A percentile compares a stretch with the other conserved stretches of the same genome.
Evolutionary conservation across 2,888 invertebrate genomes (phyloP).

Genomic region (Lamellibrachia satsuma): DNA sequence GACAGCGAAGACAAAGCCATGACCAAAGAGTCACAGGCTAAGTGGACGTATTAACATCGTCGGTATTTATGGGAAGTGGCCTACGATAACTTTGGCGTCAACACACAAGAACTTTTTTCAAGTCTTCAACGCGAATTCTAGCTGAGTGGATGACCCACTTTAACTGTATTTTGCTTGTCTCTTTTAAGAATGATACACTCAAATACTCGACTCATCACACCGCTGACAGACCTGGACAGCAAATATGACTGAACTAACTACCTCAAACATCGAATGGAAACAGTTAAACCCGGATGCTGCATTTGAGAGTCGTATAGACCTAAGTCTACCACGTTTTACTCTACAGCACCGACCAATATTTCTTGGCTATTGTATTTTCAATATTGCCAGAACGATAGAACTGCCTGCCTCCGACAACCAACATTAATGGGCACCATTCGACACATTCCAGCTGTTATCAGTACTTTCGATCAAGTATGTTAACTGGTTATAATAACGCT

Average conservation of each 20-base stretch:
- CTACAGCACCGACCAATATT: background rate
- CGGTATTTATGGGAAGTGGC: too few relatives aligned
- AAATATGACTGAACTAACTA: background rate
- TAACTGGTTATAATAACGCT: constrained; percentile 17
- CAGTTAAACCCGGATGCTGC: background rate
- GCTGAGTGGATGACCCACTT: background rate
- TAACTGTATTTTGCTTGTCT: background rate
- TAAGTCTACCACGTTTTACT: background rate
- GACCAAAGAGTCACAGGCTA: background rate
- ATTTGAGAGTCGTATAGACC: background rate
- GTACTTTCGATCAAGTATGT: background rate
- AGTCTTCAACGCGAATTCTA: background rate
- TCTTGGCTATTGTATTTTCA: background rate
- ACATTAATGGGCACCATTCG: background rate
- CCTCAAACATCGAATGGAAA: too few relatives aligned
- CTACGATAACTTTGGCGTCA: background rate
- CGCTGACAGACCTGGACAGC: background rate
- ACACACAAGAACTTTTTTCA: background rate
- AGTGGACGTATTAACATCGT: too few relatives aligned
- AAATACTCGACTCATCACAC: background rate
- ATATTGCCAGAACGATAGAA: background rate
- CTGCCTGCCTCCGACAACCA: background rate
- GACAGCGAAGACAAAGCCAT: background rate
- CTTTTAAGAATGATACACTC: background rate
- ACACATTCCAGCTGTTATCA: background rate